These are phyloP conservation scores for Cyprinus carpio DNA, from an alignment of 2,113 vertebrate species.

Conservation along the genomic window DNA sequence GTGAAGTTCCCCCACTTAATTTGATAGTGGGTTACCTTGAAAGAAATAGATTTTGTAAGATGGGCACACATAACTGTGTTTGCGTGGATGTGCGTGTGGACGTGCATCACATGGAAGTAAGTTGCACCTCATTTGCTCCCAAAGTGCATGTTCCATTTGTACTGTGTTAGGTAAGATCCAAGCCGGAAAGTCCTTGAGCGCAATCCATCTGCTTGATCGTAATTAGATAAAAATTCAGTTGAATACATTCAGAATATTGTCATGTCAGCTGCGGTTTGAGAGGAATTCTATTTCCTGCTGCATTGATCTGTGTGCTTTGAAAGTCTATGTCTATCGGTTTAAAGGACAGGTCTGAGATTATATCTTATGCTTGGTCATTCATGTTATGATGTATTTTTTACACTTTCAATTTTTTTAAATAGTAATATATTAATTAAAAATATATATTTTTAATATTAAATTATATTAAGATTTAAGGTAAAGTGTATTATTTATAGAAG, in stretches of 20 bases:
- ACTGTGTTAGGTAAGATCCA: slow-evolving; percentile 6
- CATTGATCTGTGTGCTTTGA: slow-evolving; percentile 21
- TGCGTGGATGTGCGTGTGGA: not conserved
- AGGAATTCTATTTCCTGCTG: slow-evolving; percentile 2
- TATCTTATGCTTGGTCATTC: not conserved
- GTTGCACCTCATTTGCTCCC: not conserved
- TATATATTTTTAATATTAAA: too few relatives aligned
- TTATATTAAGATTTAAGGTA: too few relatives aligned
- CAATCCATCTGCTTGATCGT: not conserved
- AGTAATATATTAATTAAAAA: too few relatives aligned
- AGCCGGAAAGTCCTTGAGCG: not conserved
- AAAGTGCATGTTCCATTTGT: not conserved
- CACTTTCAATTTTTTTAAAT: too few relatives aligned
- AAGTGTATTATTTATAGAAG: too few relatives aligned
- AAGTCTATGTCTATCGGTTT: not conserved
- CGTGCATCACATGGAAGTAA: not conserved
- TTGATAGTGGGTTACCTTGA: not conserved
- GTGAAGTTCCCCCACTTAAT: not conserved
- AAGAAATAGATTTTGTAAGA: not conserved
- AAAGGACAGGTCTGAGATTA: slow-evolving; percentile 8
- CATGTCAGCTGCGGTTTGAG: not conserved
- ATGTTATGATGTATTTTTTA: not conserved
- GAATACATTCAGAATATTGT: slow-evolving; percentile 6
- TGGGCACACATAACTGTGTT: not conserved
- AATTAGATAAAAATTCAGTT: slow-evolving; percentile 10